These are phyloP conservation scores for Sitta carolinensis DNA, from an alignment of 2,797 vertebrate genomes.

Conservation along the genomic window DNA sequence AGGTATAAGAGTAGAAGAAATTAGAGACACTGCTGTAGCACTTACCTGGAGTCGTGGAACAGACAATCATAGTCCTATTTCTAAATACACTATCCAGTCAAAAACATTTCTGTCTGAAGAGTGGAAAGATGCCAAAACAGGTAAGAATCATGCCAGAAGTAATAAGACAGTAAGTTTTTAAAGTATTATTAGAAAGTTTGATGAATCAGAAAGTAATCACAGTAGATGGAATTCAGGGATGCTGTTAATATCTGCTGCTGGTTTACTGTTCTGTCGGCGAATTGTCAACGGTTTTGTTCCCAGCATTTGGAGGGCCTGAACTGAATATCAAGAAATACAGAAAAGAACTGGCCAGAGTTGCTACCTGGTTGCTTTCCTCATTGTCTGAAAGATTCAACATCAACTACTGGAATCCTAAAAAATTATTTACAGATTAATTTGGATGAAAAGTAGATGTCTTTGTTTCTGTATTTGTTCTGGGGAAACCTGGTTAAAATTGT, in stretches of 20 bases:
- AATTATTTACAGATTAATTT: background rate
- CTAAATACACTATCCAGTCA: slow-evolving; percentile 91
- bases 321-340: background rate
- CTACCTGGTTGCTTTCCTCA: background rate
- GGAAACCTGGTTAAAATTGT: background rate
- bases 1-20: slow-evolving; percentile 86
- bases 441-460: background rate
- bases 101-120: slow-evolving; percentile 82
- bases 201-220: background rate
- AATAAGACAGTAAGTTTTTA: background rate
- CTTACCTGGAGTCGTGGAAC: slow-evolving; percentile 94
- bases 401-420: background rate
- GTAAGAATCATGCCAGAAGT: slow-evolving; percentile 67
- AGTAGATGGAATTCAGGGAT: background rate
- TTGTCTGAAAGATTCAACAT: background rate
- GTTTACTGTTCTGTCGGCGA: background rate
- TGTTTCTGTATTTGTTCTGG: background rate
- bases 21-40: slow-evolving; percentile 81
- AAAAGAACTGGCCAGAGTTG: background rate
- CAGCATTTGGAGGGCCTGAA: background rate
- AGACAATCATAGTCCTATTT: slow-evolving; percentile 96
- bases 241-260: background rate
- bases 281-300: background rate
- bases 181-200: background rate
- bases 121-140: slow-evolving; percentile 93